These are phyloP conservation scores for Poeciliopsis prolifica DNA, from an alignment of 2,113 vertebrate species.

Conservation along the genomic window DNA sequence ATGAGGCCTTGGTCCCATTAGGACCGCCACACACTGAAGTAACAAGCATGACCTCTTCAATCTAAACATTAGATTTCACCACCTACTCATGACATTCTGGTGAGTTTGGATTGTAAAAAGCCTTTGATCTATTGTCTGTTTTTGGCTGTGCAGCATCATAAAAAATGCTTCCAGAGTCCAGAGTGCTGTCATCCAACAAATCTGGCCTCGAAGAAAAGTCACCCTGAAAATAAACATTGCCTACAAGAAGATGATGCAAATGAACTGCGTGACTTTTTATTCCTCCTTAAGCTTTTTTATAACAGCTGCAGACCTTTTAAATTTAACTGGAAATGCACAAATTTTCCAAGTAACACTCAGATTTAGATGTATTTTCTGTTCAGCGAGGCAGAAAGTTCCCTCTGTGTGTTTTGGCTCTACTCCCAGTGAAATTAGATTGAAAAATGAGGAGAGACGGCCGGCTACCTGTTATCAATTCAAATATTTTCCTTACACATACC, in stretches of 20 bases:
- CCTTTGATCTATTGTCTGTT: constrained; percentile 37
- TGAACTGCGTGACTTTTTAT: constrained; percentile 2
- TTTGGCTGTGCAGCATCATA: constrained; percentile 5
- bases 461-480: constrained; percentile 83
- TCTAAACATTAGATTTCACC: constrained; percentile 54
- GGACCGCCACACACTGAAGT: constrained; percentile 49
- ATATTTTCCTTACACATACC: constrained; percentile 83
- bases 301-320: constrained; percentile 22
- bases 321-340: constrained; percentile 11
- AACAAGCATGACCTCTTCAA: constrained; percentile 62
- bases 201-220: background rate
- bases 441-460: constrained; percentile 74
- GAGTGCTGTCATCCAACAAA: constrained; percentile 5
- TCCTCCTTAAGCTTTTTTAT: constrained; percentile 3
- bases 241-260: constrained; percentile 11
- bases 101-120: constrained; percentile 14
- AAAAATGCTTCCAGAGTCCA: constrained; percentile 3
- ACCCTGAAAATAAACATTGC: constrained; percentile 2
- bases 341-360: constrained; percentile 33
- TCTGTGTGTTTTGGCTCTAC: constrained; percentile 71
- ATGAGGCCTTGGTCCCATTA: constrained; percentile 50
- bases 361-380: constrained; percentile 45
- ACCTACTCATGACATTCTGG: constrained; percentile 35
- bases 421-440: constrained; percentile 66
- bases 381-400: constrained; percentile 43